Percentiles rank a stretch among this genome's conserved stretches.
Conservation (phyloP, 2,113 vertebrate species). For the Leucosticte australis region DNA sequence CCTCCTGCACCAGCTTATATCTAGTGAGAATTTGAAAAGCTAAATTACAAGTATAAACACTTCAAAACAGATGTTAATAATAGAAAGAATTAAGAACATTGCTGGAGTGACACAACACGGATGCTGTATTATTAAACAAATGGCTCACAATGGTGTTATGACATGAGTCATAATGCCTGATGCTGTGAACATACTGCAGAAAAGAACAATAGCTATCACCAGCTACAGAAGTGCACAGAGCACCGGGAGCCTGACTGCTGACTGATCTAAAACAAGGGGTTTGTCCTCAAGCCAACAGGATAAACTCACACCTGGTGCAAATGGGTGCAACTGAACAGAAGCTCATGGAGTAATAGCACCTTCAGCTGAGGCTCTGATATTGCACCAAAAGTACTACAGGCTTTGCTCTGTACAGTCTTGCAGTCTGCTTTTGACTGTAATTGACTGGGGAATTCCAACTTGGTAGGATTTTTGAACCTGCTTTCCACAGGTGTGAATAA, state of each 20-base stretch:
- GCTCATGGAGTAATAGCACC: background rate
- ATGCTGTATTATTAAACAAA: slow-evolving; percentile 51
- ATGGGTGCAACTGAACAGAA: background rate
- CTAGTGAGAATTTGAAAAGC: background rate
- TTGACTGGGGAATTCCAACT: background rate
- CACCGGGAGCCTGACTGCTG: background rate
- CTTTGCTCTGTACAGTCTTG: background rate
- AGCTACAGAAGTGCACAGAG: background rate
- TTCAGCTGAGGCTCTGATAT: background rate
- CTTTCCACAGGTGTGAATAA: background rate
- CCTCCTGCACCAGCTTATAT: background rate
- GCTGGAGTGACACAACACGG: background rate
- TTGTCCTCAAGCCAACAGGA: background rate
- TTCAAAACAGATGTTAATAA: slow-evolving; percentile 40
- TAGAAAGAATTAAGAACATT: slow-evolving; percentile 25
- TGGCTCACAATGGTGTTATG: slow-evolving; percentile 24
- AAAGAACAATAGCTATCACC: slow-evolving; percentile 43
- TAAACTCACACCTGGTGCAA: background rate
- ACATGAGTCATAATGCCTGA: slow-evolving; percentile 44
- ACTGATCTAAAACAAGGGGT: background rate
- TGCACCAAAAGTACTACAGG: background rate
- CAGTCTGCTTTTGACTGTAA: background rate
- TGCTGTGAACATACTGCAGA: background rate
- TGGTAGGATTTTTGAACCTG: background rate
- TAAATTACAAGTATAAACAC: slow-evolving; percentile 12